Conservation (phyloP, 1,140 invertebrate species). For the Cyrtorhinus lividipennis region DNA sequence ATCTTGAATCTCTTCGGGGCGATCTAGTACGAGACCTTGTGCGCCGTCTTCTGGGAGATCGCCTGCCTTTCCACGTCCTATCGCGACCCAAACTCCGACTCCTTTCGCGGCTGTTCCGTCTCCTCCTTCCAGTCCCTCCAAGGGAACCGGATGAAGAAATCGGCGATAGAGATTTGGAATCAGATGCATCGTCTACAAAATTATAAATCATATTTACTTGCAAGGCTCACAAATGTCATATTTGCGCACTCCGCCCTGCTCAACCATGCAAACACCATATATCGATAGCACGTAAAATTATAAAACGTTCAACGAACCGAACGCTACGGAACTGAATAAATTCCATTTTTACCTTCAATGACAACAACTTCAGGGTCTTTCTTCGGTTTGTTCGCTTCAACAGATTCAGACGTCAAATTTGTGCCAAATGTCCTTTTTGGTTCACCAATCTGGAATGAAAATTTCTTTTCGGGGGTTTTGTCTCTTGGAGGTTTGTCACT, state of each 20-base stretch:
- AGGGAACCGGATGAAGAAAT: neutral
- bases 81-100: neutral
- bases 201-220: neutral
- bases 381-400: neutral
- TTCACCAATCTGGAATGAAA: too few species aligned
- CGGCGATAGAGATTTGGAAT: neutral
- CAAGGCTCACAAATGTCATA: too few species aligned
- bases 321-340: neutral
- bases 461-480: too few species aligned
- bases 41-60: neutral
- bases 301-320: too few species aligned
- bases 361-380: neutral
- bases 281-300: too few species aligned
- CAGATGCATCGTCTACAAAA: neutral
- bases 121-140: neutral
- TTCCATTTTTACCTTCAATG: neutral
- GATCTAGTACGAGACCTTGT: conserved; percentile 12
- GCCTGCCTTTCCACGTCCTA: neutral
- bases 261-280: too few species aligned
- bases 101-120: neutral
- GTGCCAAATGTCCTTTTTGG: too few species aligned
- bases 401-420: too few species aligned
- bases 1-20: conserved; percentile 7
- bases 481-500: too few species aligned
- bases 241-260: too few species aligned